These are phyloP conservation scores for Apolygus lucorum DNA, from an alignment of 1,140 invertebrate genomes.

Conservation along the genomic window DNA sequence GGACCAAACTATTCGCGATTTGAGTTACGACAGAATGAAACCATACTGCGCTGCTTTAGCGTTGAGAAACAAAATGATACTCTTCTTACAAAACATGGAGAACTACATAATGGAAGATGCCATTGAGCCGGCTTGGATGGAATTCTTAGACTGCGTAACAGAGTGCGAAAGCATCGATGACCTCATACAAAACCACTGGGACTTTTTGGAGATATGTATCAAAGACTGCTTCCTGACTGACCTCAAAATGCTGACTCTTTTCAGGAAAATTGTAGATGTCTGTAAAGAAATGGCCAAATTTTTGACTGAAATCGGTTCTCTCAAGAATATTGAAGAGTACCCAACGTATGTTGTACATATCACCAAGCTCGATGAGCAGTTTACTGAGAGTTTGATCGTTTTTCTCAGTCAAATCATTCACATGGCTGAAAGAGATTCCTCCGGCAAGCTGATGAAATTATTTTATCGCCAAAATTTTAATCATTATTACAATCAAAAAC, in stretches of 20 bases:
- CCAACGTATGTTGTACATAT: background rate
- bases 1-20: no score
- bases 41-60: no score
- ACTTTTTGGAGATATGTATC: slow-evolving; percentile 81
- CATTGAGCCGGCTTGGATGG: slow-evolving; percentile 90
- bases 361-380: slow-evolving; percentile 9
- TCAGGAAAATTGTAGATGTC: slow-evolving; percentile 73
- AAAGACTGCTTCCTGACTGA: slow-evolving; percentile 92
- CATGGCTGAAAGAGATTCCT: background rate
- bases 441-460: background rate
- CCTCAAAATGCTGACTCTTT: slow-evolving; percentile 67
- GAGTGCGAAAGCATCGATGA: slow-evolving; percentile 58
- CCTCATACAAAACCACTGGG: slow-evolving; percentile 76
- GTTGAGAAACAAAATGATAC: slow-evolving; percentile 89
- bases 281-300: no score
- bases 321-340: background rate
- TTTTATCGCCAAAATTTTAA: background rate
- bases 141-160: slow-evolving; percentile 54
- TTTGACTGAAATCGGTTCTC: background rate
- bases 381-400: slow-evolving; percentile 3
- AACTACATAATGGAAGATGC: slow-evolving; percentile 99
- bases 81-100: slow-evolving; percentile 91
- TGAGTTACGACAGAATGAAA: no score
- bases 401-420: slow-evolving; percentile 21
- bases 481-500: background rate